A percentile compares a stretch with the other conserved stretches of the same genome.
Evolutionary conservation across 2,888 invertebrate species (phyloP).

Genomic region (Ophion ellenae): DNA sequence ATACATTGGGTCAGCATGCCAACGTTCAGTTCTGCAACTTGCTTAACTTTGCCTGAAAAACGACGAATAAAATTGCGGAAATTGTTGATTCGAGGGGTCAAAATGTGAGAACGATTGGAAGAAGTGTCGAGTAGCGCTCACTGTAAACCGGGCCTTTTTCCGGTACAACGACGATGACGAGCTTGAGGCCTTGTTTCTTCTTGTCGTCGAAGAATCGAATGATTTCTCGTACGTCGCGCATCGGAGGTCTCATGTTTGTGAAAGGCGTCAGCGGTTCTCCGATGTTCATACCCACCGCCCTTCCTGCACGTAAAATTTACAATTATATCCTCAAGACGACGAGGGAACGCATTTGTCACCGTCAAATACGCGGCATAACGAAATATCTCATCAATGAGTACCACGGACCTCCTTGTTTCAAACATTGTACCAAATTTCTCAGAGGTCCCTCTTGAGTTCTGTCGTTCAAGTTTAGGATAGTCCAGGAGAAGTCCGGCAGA

Average conservation of each 20-base stretch:
- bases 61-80: neutral
- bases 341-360: too few relatives aligned
- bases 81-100: neutral
- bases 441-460: constrained; percentile 70
- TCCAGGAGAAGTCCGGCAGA: constrained; percentile 82
- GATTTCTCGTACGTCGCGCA: constrained; percentile 60
- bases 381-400: neutral
- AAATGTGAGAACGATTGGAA: neutral
- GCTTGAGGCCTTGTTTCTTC: constrained; percentile 81
- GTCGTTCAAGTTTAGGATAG: constrained; percentile 83
- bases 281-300: constrained; percentile 76
- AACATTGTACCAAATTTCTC: constrained; percentile 69
- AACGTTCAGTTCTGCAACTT: constrained; percentile 88
- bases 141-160: constrained; percentile 84
- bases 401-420: constrained; percentile 75
- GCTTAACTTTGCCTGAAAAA: constrained; percentile 86
- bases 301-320: constrained; percentile 54
- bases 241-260: constrained; percentile 47
- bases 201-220: constrained; percentile 70
- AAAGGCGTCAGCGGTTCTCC: constrained; percentile 71
- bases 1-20: constrained; percentile 91
- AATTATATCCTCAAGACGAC: too few relatives aligned
- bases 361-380: neutral
- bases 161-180: constrained; percentile 88
- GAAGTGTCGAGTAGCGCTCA: constrained; percentile 73